phyloP scores from a whole-genome alignment of 1,140 invertebrate genomes.

The Atta cephalotes region DNA sequence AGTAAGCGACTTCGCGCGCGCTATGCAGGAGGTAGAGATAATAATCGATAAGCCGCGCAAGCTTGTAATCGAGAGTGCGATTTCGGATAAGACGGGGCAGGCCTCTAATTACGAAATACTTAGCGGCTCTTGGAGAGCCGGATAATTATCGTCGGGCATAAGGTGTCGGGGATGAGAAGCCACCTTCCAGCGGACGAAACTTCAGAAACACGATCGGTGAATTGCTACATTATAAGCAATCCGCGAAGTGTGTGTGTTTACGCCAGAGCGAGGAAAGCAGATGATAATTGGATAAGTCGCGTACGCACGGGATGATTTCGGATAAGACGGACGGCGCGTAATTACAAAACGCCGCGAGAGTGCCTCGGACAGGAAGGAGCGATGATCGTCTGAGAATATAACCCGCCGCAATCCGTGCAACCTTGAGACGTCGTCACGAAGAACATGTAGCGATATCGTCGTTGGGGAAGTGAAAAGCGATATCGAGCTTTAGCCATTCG shows the following conservation, averaged over 20 bases:
- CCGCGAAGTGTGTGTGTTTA: conserved; percentile 42
- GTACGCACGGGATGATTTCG: conserved; percentile 43
- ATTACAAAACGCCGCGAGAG: conserved; percentile 59
- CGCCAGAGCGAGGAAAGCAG: conserved; percentile 57
- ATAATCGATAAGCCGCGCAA: conserved; percentile 55
- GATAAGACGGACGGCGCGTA: conserved; percentile 57
- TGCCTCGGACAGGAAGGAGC: conserved; percentile 9
- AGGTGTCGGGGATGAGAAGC: conserved; percentile 34
- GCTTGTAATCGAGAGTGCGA: conserved; percentile 58
- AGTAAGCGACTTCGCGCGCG: not conserved
- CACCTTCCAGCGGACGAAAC: conserved; percentile 42
- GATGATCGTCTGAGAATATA: conserved; percentile 60
- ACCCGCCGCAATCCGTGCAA: conserved; percentile 35
- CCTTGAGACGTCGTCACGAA: conserved; percentile 53
- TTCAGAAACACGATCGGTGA: conserved; percentile 36
- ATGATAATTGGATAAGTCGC: conserved; percentile 63
- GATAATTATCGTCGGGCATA: conserved; percentile 49
- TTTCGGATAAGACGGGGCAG: conserved; percentile 53
- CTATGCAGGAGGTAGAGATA: conserved; percentile 52
- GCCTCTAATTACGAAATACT: conserved; percentile 59
- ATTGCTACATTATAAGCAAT: conserved; percentile 5
- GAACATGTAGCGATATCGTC: conserved; percentile 5
- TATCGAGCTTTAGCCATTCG: not conserved
- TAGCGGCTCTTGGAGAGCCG: conserved; percentile 45
- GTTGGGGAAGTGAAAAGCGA: conserved; percentile 23